phyloP scores from a whole-genome alignment of 2,113 vertebrate genomes.

The Pycnonotus jocosus region DNA sequence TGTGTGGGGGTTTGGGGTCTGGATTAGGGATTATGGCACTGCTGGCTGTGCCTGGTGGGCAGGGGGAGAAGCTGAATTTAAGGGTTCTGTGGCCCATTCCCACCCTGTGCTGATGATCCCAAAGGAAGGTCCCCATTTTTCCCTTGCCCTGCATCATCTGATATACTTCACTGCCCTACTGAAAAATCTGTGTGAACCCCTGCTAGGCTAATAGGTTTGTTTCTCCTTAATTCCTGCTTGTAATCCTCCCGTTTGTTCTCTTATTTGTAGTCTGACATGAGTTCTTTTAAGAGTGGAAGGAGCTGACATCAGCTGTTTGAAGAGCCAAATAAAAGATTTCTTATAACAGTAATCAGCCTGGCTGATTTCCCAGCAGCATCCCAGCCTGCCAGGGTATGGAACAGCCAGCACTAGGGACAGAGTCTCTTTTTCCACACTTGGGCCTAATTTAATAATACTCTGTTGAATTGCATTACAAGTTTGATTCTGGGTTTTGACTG shows the following conservation, averaged over 20 bases:
- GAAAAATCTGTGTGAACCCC: not conserved
- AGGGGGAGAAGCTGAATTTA: not conserved
- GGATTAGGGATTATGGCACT: not conserved
- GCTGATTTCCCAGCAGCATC: slow-evolving; percentile 39
- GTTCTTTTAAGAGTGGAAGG: not conserved
- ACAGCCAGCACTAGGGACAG: not conserved
- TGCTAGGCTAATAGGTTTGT: not conserved
- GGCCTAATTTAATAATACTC: not conserved
- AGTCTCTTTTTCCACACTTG: not conserved
- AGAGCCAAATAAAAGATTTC: slow-evolving; percentile 49
- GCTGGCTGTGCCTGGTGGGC: not conserved
- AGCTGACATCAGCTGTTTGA: not conserved
- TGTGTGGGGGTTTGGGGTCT: not conserved
- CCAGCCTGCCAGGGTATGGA: not conserved
- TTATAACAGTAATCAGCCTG: slow-evolving; percentile 31
- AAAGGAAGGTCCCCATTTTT: not conserved
- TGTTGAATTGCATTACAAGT: not conserved
- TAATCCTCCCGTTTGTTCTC: not conserved
- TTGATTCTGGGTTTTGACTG: not conserved
- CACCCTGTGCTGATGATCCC: not conserved
- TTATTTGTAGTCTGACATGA: not conserved
- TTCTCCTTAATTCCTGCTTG: not conserved
- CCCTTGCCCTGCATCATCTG: not conserved
- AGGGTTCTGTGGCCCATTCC: not conserved
- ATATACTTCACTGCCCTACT: not conserved